Evolutionary conservation across 1,140 invertebrate species (phyloP), one percentile per base, ranked within the genome.

Genomic region (Papilio dardanus): DNA sequence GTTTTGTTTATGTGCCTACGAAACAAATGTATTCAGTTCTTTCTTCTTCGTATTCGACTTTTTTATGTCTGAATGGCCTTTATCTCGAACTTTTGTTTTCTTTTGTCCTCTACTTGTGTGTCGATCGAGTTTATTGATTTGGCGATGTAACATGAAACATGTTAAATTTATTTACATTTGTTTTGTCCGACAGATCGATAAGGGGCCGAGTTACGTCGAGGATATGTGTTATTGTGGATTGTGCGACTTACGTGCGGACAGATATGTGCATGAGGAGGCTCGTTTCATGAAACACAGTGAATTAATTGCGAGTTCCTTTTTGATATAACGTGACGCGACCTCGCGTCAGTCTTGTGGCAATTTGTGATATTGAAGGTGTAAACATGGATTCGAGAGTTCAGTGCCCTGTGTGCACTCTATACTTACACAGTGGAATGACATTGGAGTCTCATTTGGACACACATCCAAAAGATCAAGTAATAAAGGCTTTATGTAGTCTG

Each of bases 401-500:
- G 84, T 98, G 97, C 92, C 97, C 97, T 30, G 97, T 97, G 65
- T 97, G 97, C 93, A 97, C 97, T 24, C 93, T 97, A 54, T 97
- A 95, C 87, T 94, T 97, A 66, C 95, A 96, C 77, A 96, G 96
- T 91, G 97, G 97, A 35, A 97, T 97, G 92, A 96, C 96, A 73
- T 91, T 97, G 76, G 96, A 97, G 83, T 95, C 95, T 77, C 97
- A 97, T 90, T 94, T 98, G 86, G 95, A 97, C 83, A 97, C 96
- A 7, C 97, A 97, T 94, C 97, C 97, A 28, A 97, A 97, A 87
- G 97, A 97, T 84, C 96, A 97, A 88, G 96, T 98, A 31, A 97
- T 97, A 78, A 96, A 96, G 85, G 97, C 97, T n/a, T 91, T 97
- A 62, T 94, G 93, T 80, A 84, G 50, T 77, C 76, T 93, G 31